Evolutionary conservation across 2,797 vertebrate species (phyloP).

Genomic region (Lophius americanus): DNA sequence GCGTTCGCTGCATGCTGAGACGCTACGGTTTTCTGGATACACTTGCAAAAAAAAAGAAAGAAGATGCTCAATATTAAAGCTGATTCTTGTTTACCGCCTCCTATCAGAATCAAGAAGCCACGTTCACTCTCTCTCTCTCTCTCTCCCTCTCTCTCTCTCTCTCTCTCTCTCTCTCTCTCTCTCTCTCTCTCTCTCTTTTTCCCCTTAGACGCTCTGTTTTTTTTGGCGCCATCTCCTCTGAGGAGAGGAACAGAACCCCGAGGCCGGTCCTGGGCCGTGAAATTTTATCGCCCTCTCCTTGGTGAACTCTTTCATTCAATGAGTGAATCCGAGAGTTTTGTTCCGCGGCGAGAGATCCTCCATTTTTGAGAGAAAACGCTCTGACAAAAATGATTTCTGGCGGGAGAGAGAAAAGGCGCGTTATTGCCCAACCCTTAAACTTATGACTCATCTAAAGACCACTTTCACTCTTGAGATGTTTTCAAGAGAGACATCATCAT

Average conservation of each 20-base stretch:
- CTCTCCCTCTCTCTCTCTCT: background rate
- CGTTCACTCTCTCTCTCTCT: background rate
- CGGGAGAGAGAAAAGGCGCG: slow-evolving; percentile 17
- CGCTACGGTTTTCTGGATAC: background rate
- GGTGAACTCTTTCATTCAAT: slow-evolving; percentile 30
- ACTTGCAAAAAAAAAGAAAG: slow-evolving; percentile 1
- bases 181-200: background rate
- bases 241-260: background rate
- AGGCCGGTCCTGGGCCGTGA: slow-evolving; percentile 30
- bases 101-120: slow-evolving; percentile 7
- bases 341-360: slow-evolving; percentile 22
- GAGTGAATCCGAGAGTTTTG: slow-evolving; percentile 32
- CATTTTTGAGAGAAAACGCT: slow-evolving; percentile 38
- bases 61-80: slow-evolving; percentile 10
- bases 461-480: slow-evolving; percentile 7
- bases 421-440: slow-evolving; percentile 8
- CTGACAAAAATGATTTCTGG: slow-evolving; percentile 31
- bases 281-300: slow-evolving; percentile 20
- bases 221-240: background rate
- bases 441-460: slow-evolving; percentile 20
- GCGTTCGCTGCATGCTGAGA: slow-evolving; percentile 29
- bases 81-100: slow-evolving; percentile 38
- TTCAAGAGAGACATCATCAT: background rate
- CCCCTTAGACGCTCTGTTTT: slow-evolving; percentile 11
- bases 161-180: background rate